Evolutionary conservation across 2,113 vertebrate species (phyloP).

Genomic region (Dunckerocampus dactyliophorus): DNA sequence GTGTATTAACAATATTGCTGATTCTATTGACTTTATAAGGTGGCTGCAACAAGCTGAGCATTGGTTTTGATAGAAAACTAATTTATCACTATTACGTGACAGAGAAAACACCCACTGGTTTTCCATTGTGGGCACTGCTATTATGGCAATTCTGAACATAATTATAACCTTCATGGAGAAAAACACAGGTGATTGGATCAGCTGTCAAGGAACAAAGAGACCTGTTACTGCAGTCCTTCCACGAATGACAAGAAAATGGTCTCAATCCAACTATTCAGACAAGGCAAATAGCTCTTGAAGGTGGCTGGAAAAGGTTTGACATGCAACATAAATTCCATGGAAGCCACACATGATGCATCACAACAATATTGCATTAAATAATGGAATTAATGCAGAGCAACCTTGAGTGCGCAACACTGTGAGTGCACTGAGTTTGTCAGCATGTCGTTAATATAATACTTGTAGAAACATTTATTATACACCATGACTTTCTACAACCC

Average conservation of each 20-base stretch:
- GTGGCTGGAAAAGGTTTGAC: conserved; percentile 20
- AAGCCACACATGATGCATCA: no score
- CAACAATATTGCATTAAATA: no score
- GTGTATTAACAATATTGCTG: background rate
- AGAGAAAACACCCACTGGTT: conserved; percentile 48
- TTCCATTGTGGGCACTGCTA: conserved; percentile 44
- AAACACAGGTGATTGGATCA: conserved; percentile 6
- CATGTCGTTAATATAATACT: no score
- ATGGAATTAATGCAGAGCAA: no score
- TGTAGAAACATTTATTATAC: no score
- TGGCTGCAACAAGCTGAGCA: conserved; percentile 19
- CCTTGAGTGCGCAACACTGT: no score
- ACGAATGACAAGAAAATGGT: conserved; percentile 33
- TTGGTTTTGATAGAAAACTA: conserved; percentile 18
- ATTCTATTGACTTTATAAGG: background rate
- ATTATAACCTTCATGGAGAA: conserved; percentile 16
- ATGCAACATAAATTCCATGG: background rate
- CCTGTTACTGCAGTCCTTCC: conserved; percentile 13
- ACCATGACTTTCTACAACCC: no score
- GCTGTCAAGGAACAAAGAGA: conserved; percentile 15
- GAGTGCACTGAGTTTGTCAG: no score
- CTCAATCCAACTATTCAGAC: conserved; percentile 18
- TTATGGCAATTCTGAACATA: conserved; percentile 22
- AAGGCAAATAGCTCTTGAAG: conserved; percentile 1
- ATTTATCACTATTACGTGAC: conserved; percentile 20